Base-by-base conservation (phyloP, 2,113 vertebrate genomes). In the Cisticola juncidis region DNA sequence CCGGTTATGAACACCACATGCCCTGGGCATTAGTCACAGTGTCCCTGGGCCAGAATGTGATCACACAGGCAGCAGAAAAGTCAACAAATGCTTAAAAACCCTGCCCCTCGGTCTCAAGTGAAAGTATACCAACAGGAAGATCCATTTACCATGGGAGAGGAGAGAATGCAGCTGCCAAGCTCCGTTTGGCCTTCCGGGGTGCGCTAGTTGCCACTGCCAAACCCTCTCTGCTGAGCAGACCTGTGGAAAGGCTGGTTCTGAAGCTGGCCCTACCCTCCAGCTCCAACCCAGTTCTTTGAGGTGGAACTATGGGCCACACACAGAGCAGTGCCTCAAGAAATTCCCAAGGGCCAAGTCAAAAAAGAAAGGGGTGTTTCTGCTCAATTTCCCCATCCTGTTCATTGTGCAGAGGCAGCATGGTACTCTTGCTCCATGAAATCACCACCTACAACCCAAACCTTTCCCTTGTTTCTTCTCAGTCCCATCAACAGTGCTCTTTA, bases 111-210 rank as follows among this genome's bases (percentile, higher is more conserved):
- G 28, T 80, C 78, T 87, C 28, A 12, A 20, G 28, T 54, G 54
- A 35, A 45, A 60, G 17, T 15, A 66, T 51, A 13, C 74, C 60
- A 51, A 24, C 29, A 71, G 64, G 69, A 94, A 58, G 50, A 77
- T 31, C 29, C 40, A 23, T 78, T 85, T 80, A 9, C 16, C 33
- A 0, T 23, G 45, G 62, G 38, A 92, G 25, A 77, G 33, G 58
- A 81, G 81, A 29, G 33, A 23, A 33, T 31, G n/a, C 53, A 60
- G 36, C 53, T 82, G 62, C 58, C 71, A 58, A 29, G 19, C 50
- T 61, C 61, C 1, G 1, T 38, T 22, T 4, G 3, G 26, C 54
- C 47, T 76, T 48, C n/a, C 0, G 0, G 8, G 28, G 11, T 4
- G 5, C 3, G 1, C 68, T 26, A 10, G 64, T 54, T 66, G 66